These are phyloP conservation scores for Craniophora ligustri DNA, from an alignment of 2,888 invertebrate genomes.

Conservation along the genomic window DNA sequence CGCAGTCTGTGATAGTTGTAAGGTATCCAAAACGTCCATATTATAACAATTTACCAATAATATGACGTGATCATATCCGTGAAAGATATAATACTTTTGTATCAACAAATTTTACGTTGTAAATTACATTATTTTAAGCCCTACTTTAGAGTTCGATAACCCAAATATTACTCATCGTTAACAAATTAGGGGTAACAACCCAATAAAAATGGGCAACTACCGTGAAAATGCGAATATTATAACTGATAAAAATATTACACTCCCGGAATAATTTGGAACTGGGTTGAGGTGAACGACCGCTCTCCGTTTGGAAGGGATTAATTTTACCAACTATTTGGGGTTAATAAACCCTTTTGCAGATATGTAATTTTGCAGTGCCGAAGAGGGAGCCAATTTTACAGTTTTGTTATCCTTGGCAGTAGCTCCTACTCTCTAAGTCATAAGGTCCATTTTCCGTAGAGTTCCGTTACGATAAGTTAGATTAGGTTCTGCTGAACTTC, in stretches of 20 bases:
- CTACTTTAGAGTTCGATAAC: neutral
- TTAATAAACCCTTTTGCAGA: conserved; percentile 9
- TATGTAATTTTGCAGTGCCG: conserved; percentile 15
- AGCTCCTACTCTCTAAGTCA: too few species aligned
- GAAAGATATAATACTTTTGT: too few species aligned
- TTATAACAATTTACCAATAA: too few species aligned
- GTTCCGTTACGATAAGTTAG: too few species aligned
- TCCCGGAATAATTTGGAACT: conserved; percentile 9
- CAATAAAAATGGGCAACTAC: conserved; percentile 17
- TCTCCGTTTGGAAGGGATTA: conserved; percentile 8
- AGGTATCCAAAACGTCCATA: too few species aligned
- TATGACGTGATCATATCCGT: too few species aligned
- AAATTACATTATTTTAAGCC: neutral
- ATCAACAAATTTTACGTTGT: neutral
- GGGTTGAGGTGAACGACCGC: conserved; percentile 16
- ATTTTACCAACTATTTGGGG: conserved; percentile 10
- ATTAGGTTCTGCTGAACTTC: too few species aligned
- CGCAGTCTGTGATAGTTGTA: too few species aligned
- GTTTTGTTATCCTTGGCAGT: too few species aligned
- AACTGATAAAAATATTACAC: conserved; percentile 25
- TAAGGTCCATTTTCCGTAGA: too few species aligned
- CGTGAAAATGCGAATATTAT: conserved; percentile 22
- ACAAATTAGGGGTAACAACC: conserved; percentile 6
- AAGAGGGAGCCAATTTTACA: too few species aligned
- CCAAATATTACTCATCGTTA: neutral